Evolutionary conservation across 2,113 vertebrate genomes (phyloP), one percentile per base, ranked within the genome.

Genomic region (Clarias macrocephalus): DNA sequence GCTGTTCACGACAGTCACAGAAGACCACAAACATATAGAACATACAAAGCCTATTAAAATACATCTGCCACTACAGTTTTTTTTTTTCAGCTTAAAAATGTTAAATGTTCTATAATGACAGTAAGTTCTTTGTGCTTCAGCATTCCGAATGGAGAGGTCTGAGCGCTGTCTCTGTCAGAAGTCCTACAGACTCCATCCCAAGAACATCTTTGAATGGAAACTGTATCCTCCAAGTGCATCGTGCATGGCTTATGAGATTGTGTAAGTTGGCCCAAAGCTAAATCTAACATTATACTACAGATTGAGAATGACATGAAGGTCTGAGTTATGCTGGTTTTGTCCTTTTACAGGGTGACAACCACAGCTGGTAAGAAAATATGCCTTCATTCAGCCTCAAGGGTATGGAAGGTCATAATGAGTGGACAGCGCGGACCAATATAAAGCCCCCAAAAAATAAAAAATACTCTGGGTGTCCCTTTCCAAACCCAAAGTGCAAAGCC

Each of bases 171-270:
- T 83, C 42, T 83, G 81, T 66, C n/a, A 28, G 9, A 62, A 54
- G 37, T 0, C 18, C 37, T 52, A 28, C 37, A 63, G 62, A 52
- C 2, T 83, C 60, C 62, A 1, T 19, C 25, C 7, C 15, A 48
- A 0, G 15, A 66, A 52, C 23, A 83, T 83, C 81, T 28, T 83
- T 66, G 3, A 83, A 66, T 83, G 81, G 81, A 52, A n/a, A 28
- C 19, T 66, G 15, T 66, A 66, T 66, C 25, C 23, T 66, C 81
- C 81, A 28, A 66, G 60, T 83, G 81, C 81, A 48, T 83, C 81
- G 37, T 83, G 81, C 62, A 66, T 15, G 0, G 21, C 81, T n/a
- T 83, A 66, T 83, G 81, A 83, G 81, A 83, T 83, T 83, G 81
- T 83, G 81, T 83, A 83, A 83, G 81, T 83, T 28, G 21, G 5